phyloP scores from a whole-genome alignment of 2,888 invertebrate species.

The Cepaea hortensis region DNA sequence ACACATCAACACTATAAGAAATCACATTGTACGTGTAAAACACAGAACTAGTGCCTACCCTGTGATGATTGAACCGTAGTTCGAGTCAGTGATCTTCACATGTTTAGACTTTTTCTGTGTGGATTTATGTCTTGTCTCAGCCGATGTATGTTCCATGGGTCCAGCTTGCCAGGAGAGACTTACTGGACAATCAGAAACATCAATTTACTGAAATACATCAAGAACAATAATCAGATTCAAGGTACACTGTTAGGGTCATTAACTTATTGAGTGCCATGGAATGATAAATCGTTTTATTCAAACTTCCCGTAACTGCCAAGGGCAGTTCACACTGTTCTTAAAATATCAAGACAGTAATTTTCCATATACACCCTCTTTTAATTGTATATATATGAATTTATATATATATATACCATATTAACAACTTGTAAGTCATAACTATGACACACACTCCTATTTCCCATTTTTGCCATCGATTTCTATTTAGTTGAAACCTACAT shows the following conservation, averaged over 20 bases:
- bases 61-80: constrained; percentile 47
- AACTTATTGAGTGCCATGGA: too few relatives aligned
- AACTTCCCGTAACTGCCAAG: background rate
- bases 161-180: constrained; percentile 30
- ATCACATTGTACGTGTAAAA: too few relatives aligned
- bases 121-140: constrained; percentile 40
- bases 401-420: background rate
- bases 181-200: constrained; percentile 24
- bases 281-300: too few relatives aligned
- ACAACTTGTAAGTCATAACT: too few relatives aligned
- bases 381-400: background rate
- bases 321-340: background rate
- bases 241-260: background rate
- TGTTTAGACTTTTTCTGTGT: constrained; percentile 26
- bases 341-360: background rate
- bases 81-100: constrained; percentile 33
- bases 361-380: too few relatives aligned
- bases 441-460: too few relatives aligned
- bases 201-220: constrained; percentile 21
- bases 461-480: too few relatives aligned
- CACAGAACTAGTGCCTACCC: constrained; percentile 34
- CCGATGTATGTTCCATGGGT: constrained; percentile 44
- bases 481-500: too few relatives aligned
- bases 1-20: too few relatives aligned
- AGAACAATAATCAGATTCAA: background rate